Evolutionary conservation across 2,888 invertebrate species (phyloP), one percentile per base, ranked within the genome.

Genomic region (Noctua janthe): DNA sequence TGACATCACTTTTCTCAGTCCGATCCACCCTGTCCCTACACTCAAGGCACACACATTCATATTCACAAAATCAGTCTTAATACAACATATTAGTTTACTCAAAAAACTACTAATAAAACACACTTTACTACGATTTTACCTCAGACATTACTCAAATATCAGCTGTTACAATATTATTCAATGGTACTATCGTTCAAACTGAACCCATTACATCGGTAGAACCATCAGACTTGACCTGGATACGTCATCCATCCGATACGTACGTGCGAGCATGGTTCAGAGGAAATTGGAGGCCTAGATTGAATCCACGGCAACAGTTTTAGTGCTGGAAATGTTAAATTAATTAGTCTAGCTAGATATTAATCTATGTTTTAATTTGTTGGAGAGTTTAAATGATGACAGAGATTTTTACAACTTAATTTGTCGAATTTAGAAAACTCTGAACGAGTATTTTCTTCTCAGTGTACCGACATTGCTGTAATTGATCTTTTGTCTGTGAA

Each of bases 211-310:
- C 70, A 67, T 71, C 47, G 10, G 59, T 59, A 7, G 67, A 35
- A 39, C 39, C 74, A 81, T 72, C 64, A 73, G 56, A 29, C 29
- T 43, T 86, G 90, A 88, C 88, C 88, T 84, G 81, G 66, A 84
- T 89, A 80, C 74, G 84, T 88, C 88, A 84, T 23, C 59, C 67
- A 56, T 78, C 78, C 67, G 81, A 83, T 82, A 78, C 39, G 74
- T 13, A 74, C 74, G 73, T 29, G 76, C 39, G 23, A 71, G 71
- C 49, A 74, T 66, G 35, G 69, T 69, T 67, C 72, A 81, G 78
- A 80, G 88, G 90, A 89, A 89, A 88, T 88, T 88, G 76, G 62
- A 86, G 54, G 54, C 71, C 78, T 75, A 78, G 84, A 88, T 88
- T 77, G 49, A 78, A 84, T 88, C 73, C 76, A 82, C 77, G 39